Evolutionary conservation across 1,140 invertebrate species (phyloP).

Genomic region (Zaprionus africanus): DNA sequence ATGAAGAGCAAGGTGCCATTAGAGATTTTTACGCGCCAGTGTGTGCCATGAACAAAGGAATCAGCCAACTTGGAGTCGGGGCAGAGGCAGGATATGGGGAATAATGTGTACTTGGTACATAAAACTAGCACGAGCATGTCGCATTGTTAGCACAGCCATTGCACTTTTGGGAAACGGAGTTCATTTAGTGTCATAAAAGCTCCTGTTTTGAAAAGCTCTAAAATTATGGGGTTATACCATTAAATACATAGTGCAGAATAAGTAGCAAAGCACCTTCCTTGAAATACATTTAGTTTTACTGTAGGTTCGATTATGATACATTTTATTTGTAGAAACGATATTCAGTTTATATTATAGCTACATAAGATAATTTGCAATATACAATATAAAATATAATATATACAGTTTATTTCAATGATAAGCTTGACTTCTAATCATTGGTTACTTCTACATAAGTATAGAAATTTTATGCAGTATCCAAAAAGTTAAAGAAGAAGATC

Average conservation of each 20-base stretch:
- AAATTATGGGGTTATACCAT: not conserved
- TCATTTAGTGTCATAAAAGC: not conserved
- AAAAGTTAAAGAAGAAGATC: not conserved
- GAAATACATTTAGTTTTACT: too few relatives aligned
- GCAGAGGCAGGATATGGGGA: not conserved
- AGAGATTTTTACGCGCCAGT: conserved; percentile 73
- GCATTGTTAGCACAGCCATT: conserved; percentile 57
- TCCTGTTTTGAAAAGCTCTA: not conserved
- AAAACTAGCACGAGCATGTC: conserved; percentile 70
- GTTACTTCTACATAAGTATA: too few relatives aligned
- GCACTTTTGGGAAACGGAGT: conserved; percentile 3
- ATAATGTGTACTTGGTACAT: conserved; percentile 70
- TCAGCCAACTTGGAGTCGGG: conserved; percentile 36
- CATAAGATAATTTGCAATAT: too few relatives aligned
- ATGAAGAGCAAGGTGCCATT: conserved; percentile 62
- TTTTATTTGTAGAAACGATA: too few relatives aligned
- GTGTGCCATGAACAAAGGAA: conserved; percentile 42
- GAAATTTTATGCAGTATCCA: too few relatives aligned
- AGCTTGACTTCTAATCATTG: too few relatives aligned
- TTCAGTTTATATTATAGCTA: too few relatives aligned
- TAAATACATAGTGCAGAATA: too few relatives aligned
- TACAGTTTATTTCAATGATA: too few relatives aligned
- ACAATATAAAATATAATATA: too few relatives aligned
- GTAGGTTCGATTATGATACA: too few relatives aligned
- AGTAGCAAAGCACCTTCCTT: too few relatives aligned